Evolutionary conservation across 1,140 invertebrate species (phyloP), one percentile per base, ranked within the genome.

Genomic region (Choristoneura fumiferana): DNA sequence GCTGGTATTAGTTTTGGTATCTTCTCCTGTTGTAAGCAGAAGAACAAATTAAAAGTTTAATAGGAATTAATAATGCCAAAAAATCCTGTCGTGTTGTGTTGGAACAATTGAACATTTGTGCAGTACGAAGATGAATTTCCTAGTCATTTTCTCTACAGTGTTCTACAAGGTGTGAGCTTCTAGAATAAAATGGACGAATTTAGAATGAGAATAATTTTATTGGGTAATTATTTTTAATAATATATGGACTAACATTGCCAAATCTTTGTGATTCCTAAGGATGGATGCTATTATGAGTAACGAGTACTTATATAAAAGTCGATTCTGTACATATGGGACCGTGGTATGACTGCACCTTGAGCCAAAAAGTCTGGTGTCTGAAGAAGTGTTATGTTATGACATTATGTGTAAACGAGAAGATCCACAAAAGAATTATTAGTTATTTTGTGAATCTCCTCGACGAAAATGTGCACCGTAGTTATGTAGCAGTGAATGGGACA

Each of bases 91-190:
- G 64, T 55, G 57, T 66, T 54, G 59, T 61, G 4, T 8, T 49
- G 3, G 17, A 18, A 45, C 15, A 54, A 14, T 34, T 17, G 14
- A 22, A 54, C 29, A 22, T 4, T 35, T 22, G 52, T 34, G 36
- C 33, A 10, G 53, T 65, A 66, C 67, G 56, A 29, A 29, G 22
- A 29, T 58, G 58, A 65, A 65, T 65, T 72, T 63, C 78, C 71
- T 84, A 84, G 75, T 80, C 70, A 73, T 69, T 60, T 22, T 79
- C 67, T 75, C 60, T 62, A 72, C 57, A 62, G 62, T 75, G 68
- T 77, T 81, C 67, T 71, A 73, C 65, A 79, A 82, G 62, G 76
- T 71, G 75, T 83, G 83, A 84, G 83, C 81, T 86, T 84, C 67
- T 84, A 86, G 80, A 71, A 58, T 80, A 73, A 81, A 83, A 60